Evolutionary conservation across 1,140 invertebrate genomes (phyloP).

Genomic region (Tyrophagus putrescentiae): DNA sequence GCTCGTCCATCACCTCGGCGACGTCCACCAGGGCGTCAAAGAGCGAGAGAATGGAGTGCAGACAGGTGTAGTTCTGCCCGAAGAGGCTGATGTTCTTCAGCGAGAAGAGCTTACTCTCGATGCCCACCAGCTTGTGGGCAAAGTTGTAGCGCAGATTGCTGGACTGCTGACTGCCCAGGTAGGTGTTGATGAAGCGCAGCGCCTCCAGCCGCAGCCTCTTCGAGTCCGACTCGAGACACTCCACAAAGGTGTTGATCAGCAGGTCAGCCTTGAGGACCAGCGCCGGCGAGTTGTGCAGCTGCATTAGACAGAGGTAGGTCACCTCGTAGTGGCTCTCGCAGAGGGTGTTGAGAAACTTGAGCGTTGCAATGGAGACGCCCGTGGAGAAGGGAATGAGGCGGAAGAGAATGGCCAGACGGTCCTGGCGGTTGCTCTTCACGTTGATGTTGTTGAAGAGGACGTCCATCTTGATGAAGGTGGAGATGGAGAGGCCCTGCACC

Average conservation of each 20-base stretch:
- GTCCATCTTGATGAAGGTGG: slow-evolving; percentile 20
- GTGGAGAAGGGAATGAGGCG: slow-evolving; percentile 15
- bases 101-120: slow-evolving; percentile 45
- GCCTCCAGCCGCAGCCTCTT: slow-evolving; percentile 29
- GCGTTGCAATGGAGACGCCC: slow-evolving; percentile 14
- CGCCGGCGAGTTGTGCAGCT: slow-evolving; percentile 18
- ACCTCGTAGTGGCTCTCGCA: slow-evolving; percentile 12
- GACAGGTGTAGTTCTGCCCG: slow-evolving; percentile 22
- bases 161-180: neutral
- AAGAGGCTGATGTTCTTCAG: slow-evolving; percentile 36
- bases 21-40: slow-evolving; percentile 13
- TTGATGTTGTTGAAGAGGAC: slow-evolving; percentile 23
- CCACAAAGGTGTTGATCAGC: slow-evolving; percentile 56
- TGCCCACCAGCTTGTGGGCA: slow-evolving; percentile 73
- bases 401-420: slow-evolving; percentile 22
- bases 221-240: slow-evolving; percentile 60
- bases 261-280: slow-evolving; percentile 16
- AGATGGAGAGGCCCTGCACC: slow-evolving; percentile 19
- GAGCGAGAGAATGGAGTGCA: slow-evolving; percentile 22
- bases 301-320: slow-evolving; percentile 20
- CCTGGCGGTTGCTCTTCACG: slow-evolving; percentile 12
- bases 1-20: slow-evolving; percentile 8
- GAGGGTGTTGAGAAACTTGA: slow-evolving; percentile 20
- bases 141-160: slow-evolving; percentile 53
- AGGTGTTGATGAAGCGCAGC: slow-evolving; percentile 21